Evolutionary conservation across 2,888 invertebrate genomes (phyloP), one percentile per base, ranked within the genome.

Genomic region (Notodonta dromedarius): DNA sequence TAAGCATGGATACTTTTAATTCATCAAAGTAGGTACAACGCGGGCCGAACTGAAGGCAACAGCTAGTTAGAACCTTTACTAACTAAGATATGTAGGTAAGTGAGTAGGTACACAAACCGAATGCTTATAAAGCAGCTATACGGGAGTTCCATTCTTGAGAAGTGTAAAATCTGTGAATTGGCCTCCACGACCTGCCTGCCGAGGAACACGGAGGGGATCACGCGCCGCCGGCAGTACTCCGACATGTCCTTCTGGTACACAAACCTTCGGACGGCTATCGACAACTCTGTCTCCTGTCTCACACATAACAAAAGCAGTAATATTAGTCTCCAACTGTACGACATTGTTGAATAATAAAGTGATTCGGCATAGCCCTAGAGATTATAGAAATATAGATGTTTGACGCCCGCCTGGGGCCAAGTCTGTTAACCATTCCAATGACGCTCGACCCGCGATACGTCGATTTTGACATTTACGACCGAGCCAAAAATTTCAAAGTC

Each of bases 41-140:
- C 24, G 1, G 24, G 24, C 24, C 24, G 24, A 24, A 2, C 2
- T 2, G 24, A 1, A 2, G 24, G 24, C 24, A 24, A 24, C 24
- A 24, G 24, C 24, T 24, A 24, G 1, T 24, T 24, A 24, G 24
- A 24, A 24, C 2, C 1, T 24, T 24, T 24, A 24, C 24, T 2
- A 24, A 24, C 24, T 24, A 24, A 24, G 24, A 24, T 24, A 7
- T 35, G 4, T 35, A 35, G 35, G 0, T 35, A 6, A 35, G 35
- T 24, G 7, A 35, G 5, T 35, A 35, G 35, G 35, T 35, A 48
- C 58, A 65, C 66, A 58, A 65, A 93, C 93, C 91, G 90, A 24
- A 92, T 75, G 67, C 84, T 88, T 55, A 91, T 79, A 63, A 79
- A 87, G 70, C 93, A 93, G 71, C 84, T 90, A 57, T 93, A 93